Evolutionary conservation across 1,140 invertebrate genomes (phyloP).

Genomic region (Chironomus tepperi): DNA sequence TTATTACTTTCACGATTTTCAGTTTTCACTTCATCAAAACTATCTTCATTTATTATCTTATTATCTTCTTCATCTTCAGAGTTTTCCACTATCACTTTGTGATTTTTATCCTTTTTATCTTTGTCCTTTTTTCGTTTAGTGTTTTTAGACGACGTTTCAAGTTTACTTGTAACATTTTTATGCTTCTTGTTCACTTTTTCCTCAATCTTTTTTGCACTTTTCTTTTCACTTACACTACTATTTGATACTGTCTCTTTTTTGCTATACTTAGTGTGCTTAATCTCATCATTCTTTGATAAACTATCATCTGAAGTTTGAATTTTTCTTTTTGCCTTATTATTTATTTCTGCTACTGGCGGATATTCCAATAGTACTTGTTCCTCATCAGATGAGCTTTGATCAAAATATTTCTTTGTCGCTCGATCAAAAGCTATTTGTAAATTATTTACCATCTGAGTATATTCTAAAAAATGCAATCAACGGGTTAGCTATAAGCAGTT

Average conservation of each 20-base stretch:
- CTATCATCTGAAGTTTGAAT: slow-evolving; percentile 31
- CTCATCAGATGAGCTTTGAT: slow-evolving; percentile 68
- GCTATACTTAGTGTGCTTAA: slow-evolving; percentile 27
- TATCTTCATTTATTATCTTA: no score
- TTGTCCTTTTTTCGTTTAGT: slow-evolving; percentile 27
- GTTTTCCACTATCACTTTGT: not conserved
- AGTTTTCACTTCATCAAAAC: no score
- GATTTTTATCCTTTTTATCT: slow-evolving; percentile 26
- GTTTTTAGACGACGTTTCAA: slow-evolving; percentile 27
- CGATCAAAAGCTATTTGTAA: slow-evolving; percentile 69
- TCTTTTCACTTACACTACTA: slow-evolving; percentile 38
- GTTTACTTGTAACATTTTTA: slow-evolving; percentile 34
- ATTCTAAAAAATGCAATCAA: slow-evolving; percentile 52
- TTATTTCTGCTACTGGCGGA: slow-evolving; percentile 42
- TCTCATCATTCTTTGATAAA: slow-evolving; percentile 29
- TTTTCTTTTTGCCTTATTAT: slow-evolving; percentile 41
- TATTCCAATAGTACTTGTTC: slow-evolving; percentile 59
- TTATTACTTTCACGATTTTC: no score
- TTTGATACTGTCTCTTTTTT: slow-evolving; percentile 34
- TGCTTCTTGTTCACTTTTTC: slow-evolving; percentile 36
- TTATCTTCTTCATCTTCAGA: no score
- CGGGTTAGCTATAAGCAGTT: slow-evolving; percentile 10
- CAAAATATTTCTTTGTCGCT: slow-evolving; percentile 69
- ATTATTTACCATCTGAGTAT: slow-evolving; percentile 79
- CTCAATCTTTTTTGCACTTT: slow-evolving; percentile 42